Evolutionary conservation across 2,888 invertebrate species (phyloP), one percentile per base, ranked within the genome.

Genomic region (Dolomedes plantarius): DNA sequence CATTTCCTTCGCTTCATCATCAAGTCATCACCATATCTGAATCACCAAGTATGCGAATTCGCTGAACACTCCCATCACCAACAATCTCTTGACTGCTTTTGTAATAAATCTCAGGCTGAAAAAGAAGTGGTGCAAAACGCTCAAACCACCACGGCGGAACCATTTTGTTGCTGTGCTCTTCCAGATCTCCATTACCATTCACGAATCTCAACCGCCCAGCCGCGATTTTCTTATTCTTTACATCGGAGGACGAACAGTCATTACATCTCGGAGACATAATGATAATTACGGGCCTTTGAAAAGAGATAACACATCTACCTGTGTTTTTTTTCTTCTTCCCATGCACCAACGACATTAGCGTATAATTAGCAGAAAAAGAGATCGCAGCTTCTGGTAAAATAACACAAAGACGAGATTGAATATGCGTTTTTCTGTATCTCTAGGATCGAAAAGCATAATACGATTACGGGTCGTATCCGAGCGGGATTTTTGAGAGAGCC

Each of bases 311-410:
- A 16, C 41, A 13, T 23, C 23, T 23, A 56, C 23, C 56, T 56
- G 11, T 23, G 56, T 1, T 1, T 1, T 2, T 6, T 19, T 23
- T 23, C 23, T 56, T 23, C 11, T 23, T 46, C n/a, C 23, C 2
- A 23, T 1, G 5, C 5, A 56, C 5, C 5, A 56, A 56, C 11
- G 56, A 56, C 23, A 23, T 23, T 56, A 56, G 23, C 1, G 56
- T 56, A 56, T 56, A 23, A 56, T 56, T 56, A 56, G 19, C 56
- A 23, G 1, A 56, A 56, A 56, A 56, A 56, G 56, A 56, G 23
- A 56, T 56, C 56, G 23, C 23, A 23, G 23, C 56, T n/a, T 56
- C 23, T 23, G 56, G 1, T 23, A 23, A 23, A 23, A 56, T 1
- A 56, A 56, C 23, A 56, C 56, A 56, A 56, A 56, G 56, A 23